Conservation (phyloP, 1,140 invertebrate genomes). For the Atta texana region DNA sequence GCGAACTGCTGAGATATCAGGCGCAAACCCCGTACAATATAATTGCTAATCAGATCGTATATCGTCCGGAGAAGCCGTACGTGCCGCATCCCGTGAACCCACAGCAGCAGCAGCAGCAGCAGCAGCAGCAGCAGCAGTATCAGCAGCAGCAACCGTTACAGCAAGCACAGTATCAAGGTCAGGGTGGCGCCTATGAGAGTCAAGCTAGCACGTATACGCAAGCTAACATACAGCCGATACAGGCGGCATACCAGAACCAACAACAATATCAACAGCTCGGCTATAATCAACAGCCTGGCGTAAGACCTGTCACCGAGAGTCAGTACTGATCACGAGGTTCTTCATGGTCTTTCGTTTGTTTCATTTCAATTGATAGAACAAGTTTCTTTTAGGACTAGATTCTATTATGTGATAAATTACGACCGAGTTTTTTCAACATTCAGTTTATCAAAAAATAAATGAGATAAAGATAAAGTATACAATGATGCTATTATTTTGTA, state of each 20-base stretch:
- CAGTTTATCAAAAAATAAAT: neutral
- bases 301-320: constrained; percentile 80
- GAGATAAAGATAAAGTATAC: neutral
- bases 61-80: constrained; percentile 81
- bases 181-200: constrained; percentile 51
- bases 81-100: constrained; percentile 79
- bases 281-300: constrained; percentile 55
- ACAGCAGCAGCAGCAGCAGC: constrained; percentile 45
- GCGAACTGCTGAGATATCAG: constrained; percentile 81
- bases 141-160: neutral
- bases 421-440: neutral
- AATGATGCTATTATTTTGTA: neutral
- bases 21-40: constrained; percentile 83
- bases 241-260: constrained; percentile 25
- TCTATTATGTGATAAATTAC: constrained; percentile 17
- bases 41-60: constrained; percentile 81
- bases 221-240: constrained; percentile 6
- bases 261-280: constrained; percentile 54
- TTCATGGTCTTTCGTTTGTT: neutral
- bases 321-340: constrained; percentile 74
- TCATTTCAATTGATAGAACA: neutral
- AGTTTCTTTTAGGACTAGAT: neutral
- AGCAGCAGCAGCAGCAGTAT: constrained; percentile 26
- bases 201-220: constrained; percentile 37
- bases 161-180: constrained; percentile 53